Evolutionary conservation across 2,888 invertebrate species (phyloP).

Genomic region (Piscicola geometra): DNA sequence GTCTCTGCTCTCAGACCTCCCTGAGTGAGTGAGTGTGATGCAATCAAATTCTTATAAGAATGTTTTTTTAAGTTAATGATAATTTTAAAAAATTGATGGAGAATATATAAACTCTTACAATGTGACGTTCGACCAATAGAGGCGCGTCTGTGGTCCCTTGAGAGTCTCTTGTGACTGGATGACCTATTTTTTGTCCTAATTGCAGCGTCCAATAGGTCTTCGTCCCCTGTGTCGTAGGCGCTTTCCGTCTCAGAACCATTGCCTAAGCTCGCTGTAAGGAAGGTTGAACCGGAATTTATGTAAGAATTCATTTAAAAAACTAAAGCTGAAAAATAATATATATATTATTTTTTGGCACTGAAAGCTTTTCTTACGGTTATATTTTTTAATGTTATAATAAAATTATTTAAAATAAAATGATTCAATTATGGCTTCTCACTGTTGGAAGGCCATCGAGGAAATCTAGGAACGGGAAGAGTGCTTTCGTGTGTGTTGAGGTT

Average conservation of each 20-base stretch:
- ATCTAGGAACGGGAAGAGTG: conserved; percentile 20
- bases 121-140: conserved; percentile 14
- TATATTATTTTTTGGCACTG: neutral
- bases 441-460: conserved; percentile 28
- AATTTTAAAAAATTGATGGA: neutral
- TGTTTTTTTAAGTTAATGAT: no score
- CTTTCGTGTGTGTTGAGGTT: conserved; percentile 4
- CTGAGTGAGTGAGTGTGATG: conserved; percentile 1
- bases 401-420: neutral
- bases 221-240: conserved; percentile 38
- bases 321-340: neutral
- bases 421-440: neutral
- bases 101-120: conserved; percentile 11
- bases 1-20: conserved; percentile 31
- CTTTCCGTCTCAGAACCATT: conserved; percentile 36
- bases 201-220: conserved; percentile 82
- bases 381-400: no score
- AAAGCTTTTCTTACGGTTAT: neutral
- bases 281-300: neutral
- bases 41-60: neutral
- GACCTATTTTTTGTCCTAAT: conserved; percentile 76
- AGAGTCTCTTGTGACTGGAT: conserved; percentile 15
- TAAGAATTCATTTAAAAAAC: neutral
- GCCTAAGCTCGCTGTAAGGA: conserved; percentile 31
- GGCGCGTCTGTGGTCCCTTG: conserved; percentile 32